Conservation (phyloP, 2,113 vertebrate species). For the Macaca fascicularis region T2T-MFA8v1.1 NC_088377.1:103106001-103106500, state of each 20-base stretch:
- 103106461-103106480: background rate
- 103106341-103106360: background rate
- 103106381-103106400: background rate
- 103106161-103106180: background rate
- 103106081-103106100: background rate
- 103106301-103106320: background rate
- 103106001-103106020: background rate
- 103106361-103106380: background rate
- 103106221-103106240: background rate
- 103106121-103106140: background rate
- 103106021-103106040: background rate
- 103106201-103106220: background rate
- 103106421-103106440: background rate
- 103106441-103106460: background rate
- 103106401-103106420: background rate
- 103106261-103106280: background rate
- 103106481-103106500: slow-evolving; percentile 42
- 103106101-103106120: background rate
- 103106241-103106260: background rate
- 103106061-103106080: background rate
- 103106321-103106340: background rate
- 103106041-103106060: background rate
- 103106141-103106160: background rate
- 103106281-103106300: background rate
- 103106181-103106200: background rate